These are phyloP conservation scores for Liopterus haemorrhoidalis DNA, from an alignment of 2,888 invertebrate species.

Conservation along the genomic window DNA sequence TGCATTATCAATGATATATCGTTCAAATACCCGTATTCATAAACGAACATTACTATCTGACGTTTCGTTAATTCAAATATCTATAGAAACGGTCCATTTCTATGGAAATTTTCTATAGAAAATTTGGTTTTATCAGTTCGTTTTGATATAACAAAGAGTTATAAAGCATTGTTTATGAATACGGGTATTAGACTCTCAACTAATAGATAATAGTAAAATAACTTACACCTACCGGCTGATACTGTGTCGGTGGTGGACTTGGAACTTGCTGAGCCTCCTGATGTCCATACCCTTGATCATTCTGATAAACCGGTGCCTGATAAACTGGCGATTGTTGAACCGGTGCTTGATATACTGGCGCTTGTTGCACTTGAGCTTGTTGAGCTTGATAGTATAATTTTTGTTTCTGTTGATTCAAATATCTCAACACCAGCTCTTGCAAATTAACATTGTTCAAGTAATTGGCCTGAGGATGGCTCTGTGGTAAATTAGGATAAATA, in stretches of 20 bases:
- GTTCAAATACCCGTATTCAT: too few species aligned
- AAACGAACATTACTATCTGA: too few species aligned
- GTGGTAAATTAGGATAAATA: constrained; percentile 53
- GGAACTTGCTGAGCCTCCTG: constrained; percentile 8
- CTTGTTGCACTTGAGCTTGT: constrained; percentile 30
- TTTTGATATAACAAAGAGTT: too few species aligned
- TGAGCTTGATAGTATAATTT: constrained; percentile 36
- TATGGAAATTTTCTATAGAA: too few species aligned
- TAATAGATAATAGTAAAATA: too few species aligned
- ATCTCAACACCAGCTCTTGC: constrained; percentile 51
- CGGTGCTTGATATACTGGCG: constrained; percentile 15
- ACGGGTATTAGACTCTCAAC: too few species aligned
- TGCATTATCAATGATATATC: too few species aligned
- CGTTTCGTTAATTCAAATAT: too few species aligned
- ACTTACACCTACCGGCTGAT: too few species aligned
- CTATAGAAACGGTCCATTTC: too few species aligned
- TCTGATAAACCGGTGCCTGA: constrained; percentile 10
- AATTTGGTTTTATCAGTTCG: too few species aligned
- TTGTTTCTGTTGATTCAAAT: constrained; percentile 45
- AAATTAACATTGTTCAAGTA: constrained; percentile 53
- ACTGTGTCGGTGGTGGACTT: constrained; percentile 3
- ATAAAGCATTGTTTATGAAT: too few species aligned
- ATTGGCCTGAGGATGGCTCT: constrained; percentile 51
- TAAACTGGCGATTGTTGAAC: constrained; percentile 25
- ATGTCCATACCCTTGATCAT: constrained; percentile 31